A percentile compares a stretch with the other conserved stretches of the same genome.
These are phyloP conservation scores for Callocephalon fimbriatum DNA, from an alignment of 2,113 vertebrate genomes.

Conservation along the genomic window DNA sequence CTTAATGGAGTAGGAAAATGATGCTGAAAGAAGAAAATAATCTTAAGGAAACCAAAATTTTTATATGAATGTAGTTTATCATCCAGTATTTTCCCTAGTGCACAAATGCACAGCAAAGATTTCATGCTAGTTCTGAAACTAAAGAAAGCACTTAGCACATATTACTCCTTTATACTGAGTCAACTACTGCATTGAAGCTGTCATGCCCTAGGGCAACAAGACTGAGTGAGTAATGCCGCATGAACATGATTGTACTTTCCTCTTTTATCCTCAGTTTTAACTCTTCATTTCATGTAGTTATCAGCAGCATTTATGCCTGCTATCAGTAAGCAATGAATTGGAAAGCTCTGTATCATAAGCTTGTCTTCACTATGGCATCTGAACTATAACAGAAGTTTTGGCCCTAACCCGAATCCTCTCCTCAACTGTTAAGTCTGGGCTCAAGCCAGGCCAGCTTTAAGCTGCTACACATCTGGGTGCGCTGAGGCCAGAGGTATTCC, in stretches of 20 bases:
- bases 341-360: background rate
- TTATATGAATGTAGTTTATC: rapidly evolving
- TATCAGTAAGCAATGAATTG: background rate
- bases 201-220: background rate
- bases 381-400: background rate
- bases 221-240: background rate
- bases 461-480: rapidly evolving
- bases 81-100: background rate
- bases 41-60: background rate
- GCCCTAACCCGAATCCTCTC: background rate
- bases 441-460: background rate
- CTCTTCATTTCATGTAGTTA: background rate
- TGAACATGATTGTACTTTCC: rapidly evolving
- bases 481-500: background rate
- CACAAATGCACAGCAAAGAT: background rate
- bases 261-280: background rate
- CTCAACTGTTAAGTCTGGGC: background rate
- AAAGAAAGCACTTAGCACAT: background rate
- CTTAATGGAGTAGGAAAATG: background rate
- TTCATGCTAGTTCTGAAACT: background rate
- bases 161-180: background rate
- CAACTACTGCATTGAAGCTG: background rate
- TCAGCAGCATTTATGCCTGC: background rate
- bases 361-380: background rate
- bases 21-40: background rate